Evolutionary conservation across 1,140 invertebrate genomes (phyloP).

Genomic region (Heterodera schachtii): DNA sequence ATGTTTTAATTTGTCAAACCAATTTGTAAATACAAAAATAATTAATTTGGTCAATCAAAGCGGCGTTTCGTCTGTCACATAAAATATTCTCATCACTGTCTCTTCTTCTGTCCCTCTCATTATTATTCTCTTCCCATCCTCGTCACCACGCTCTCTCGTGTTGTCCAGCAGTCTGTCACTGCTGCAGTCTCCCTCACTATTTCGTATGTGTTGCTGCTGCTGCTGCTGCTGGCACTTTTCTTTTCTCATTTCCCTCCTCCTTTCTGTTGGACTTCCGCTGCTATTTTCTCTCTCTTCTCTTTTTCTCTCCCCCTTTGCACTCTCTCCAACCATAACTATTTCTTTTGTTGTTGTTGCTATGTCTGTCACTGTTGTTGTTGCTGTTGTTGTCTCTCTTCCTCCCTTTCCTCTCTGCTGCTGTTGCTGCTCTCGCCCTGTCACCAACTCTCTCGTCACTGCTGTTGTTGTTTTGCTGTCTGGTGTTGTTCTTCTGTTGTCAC

Average conservation of each 20-base stretch:
- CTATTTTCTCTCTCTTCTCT: neutral
- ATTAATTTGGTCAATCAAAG: neutral
- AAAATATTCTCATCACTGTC: neutral
- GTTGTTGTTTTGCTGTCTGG: too few species aligned
- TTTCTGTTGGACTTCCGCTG: neutral
- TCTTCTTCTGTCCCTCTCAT: neutral
- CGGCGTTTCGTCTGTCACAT: slow-evolving; percentile 22
- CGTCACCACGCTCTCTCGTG: neutral
- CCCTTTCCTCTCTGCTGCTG: neutral
- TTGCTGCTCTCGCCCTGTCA: neutral
- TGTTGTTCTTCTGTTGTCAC: neutral
- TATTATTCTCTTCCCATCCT: neutral
- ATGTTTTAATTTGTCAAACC: too few species aligned
- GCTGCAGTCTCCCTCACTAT: neutral
- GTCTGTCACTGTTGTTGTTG: neutral
- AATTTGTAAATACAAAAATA: too few species aligned
- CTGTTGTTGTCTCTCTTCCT: slow-evolving; percentile 1
- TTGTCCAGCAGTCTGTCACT: neutral
- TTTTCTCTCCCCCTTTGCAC: neutral
- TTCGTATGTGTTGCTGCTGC: slow-evolving; percentile 1
- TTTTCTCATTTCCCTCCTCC: neutral
- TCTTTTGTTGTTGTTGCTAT: neutral
- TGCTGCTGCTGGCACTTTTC: too few species aligned
- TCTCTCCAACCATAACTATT: neutral
- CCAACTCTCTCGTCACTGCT: too few species aligned